A percentile compares a stretch with the other conserved stretches of the same genome.
phyloP scores from a whole-genome alignment of 1,140 invertebrate species.

The Lordiphosa mommai region DNA sequence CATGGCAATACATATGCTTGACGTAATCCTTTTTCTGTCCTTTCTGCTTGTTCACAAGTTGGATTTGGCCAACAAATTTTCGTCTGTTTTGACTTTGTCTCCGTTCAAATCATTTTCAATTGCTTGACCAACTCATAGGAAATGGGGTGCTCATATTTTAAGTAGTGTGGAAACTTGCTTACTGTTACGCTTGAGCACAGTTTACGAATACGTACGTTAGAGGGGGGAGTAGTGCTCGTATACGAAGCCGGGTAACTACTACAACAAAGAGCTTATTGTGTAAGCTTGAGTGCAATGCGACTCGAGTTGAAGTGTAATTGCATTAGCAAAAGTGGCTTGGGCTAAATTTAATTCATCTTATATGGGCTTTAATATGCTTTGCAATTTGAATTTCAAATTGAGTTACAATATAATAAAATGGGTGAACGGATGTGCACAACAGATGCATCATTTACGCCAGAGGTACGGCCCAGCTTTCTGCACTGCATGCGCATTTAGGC shows the following conservation, averaged over 20 bases:
- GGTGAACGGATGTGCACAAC: no score
- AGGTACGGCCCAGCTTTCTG: no score
- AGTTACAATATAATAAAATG: neutral
- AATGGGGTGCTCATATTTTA: slow-evolving; percentile 72
- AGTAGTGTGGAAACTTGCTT: slow-evolving; percentile 64
- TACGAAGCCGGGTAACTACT: neutral
- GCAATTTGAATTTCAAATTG: slow-evolving; percentile 28
- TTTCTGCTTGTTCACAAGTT: slow-evolving; percentile 60
- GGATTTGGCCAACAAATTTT: slow-evolving; percentile 68
- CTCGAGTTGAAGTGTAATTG: slow-evolving; percentile 67
- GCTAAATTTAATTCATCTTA: slow-evolving; percentile 45
- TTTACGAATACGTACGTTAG: slow-evolving; percentile 5
- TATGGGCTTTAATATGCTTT: slow-evolving; percentile 27
- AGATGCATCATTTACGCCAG: no score
- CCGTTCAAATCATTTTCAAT: slow-evolving; percentile 65
- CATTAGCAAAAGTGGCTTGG: slow-evolving; percentile 57
- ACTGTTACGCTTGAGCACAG: slow-evolving; percentile 69
- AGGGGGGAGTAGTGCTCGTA: neutral
- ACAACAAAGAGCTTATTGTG: slow-evolving; percentile 49
- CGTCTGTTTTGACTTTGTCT: slow-evolving; percentile 63
- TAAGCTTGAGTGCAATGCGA: slow-evolving; percentile 39
- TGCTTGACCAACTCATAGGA: slow-evolving; percentile 61
- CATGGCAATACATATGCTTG: slow-evolving; percentile 72
- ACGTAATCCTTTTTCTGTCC: slow-evolving; percentile 75
- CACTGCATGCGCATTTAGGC: no score